Conservation (phyloP, 2,888 invertebrate species). For the Xiphydria camelus region DNA sequence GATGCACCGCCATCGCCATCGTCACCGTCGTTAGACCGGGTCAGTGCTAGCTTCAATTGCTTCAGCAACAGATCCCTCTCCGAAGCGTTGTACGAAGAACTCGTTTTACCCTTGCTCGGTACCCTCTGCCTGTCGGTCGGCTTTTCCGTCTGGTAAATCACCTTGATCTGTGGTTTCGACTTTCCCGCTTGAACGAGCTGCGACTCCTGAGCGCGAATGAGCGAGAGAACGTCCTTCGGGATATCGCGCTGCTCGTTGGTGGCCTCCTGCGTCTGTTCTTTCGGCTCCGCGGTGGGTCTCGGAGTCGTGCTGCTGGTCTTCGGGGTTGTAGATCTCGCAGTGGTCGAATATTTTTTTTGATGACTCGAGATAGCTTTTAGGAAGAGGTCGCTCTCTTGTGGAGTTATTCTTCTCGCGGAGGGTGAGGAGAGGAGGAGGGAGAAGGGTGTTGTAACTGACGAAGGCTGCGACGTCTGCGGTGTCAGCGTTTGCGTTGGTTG, state of each 20-base stretch:
- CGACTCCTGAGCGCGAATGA: constrained; percentile 24
- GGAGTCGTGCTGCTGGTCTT: constrained; percentile 14
- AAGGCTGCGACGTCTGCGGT: constrained; percentile 47
- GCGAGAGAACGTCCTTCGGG: constrained; percentile 39
- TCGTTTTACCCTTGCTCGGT: constrained; percentile 53
- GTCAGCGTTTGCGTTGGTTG: constrained; percentile 13
- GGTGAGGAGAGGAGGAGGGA: constrained; percentile 44
- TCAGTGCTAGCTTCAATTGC: constrained; percentile 73
- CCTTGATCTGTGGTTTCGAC: constrained; percentile 61
- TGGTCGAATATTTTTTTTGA: constrained; percentile 48
- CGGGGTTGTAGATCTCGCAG: constrained; percentile 23
- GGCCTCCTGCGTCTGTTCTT: not conserved
- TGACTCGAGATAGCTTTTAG: constrained; percentile 53
- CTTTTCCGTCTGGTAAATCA: constrained; percentile 59
- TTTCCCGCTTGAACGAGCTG: not conserved
- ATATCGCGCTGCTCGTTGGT: constrained; percentile 23
- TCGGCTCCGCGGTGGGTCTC: constrained; percentile 6
- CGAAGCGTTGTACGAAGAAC: constrained; percentile 14
- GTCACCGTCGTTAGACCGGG: constrained; percentile 69
- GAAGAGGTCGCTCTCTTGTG: constrained; percentile 50
- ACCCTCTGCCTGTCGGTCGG: constrained; percentile 50
- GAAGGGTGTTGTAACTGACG: constrained; percentile 29
- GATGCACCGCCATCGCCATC: constrained; percentile 66
- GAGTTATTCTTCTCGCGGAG: constrained; percentile 46
- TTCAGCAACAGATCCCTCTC: constrained; percentile 74